Conservation (phyloP, 2,113 vertebrate genomes). For the Eptesicus fuscus region DNA sequence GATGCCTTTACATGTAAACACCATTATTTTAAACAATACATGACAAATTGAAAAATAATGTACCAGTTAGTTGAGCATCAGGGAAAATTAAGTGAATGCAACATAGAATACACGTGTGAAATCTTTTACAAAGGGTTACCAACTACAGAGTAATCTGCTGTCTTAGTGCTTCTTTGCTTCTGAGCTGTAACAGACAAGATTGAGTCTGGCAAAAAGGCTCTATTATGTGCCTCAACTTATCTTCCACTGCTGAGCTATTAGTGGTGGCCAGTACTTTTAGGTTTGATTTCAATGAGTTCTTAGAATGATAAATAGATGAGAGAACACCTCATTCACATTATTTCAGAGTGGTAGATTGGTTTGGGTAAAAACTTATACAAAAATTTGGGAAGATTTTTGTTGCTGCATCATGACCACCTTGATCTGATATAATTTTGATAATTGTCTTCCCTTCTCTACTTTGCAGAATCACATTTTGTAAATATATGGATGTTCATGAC, state of each 20-base stretch:
- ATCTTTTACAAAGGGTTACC: background rate
- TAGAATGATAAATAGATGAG: background rate
- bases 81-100: background rate
- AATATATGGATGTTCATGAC: background rate
- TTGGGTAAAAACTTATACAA: background rate
- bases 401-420: background rate
- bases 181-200: background rate
- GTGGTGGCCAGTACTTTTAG: background rate
- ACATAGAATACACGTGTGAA: background rate
- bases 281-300: background rate
- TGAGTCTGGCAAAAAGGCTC: background rate
- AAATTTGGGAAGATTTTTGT: background rate
- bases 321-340: background rate
- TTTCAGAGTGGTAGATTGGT: background rate
- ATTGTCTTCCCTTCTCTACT: background rate
- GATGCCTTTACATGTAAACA: background rate
- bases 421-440: background rate
- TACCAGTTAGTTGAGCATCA: background rate
- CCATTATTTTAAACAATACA: background rate
- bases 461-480: background rate
- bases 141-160: background rate
- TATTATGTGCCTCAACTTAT: background rate
- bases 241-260: background rate
- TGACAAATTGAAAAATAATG: constrained; percentile 22
- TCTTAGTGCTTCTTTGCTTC: background rate